Conservation (phyloP, 1,140 invertebrate species). For the Conus ventricosus region DNA sequence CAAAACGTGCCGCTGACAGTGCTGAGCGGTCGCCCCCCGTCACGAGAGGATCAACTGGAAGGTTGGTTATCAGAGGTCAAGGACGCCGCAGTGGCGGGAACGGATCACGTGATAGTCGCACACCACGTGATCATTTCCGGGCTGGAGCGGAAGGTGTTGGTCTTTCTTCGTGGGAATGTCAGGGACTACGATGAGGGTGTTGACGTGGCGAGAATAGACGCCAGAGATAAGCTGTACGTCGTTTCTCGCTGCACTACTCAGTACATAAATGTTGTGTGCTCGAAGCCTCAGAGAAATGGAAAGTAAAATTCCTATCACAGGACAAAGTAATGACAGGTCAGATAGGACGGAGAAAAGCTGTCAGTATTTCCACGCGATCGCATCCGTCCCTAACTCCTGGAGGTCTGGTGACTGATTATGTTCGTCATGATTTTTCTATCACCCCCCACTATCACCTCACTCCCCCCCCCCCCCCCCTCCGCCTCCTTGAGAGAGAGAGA, state of each 20-base stretch:
- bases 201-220: neutral
- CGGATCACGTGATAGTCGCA: neutral
- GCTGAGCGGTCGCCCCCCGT: neutral
- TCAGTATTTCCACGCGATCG: too few species aligned
- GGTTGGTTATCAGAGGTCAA: neutral
- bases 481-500: too few species aligned
- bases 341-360: too few species aligned
- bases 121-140: neutral
- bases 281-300: too few species aligned
- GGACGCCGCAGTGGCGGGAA: neutral
- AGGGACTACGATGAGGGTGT: neutral
- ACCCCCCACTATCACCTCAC: too few species aligned
- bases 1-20: neutral
- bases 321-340: too few species aligned
- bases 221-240: neutral
- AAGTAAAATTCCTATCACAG: too few species aligned
- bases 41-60: neutral
- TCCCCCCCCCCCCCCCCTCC: too few species aligned
- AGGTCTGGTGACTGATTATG: too few species aligned
- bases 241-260: neutral
- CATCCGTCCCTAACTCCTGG: too few species aligned
- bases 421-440: too few species aligned
- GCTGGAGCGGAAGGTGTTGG: constrained; percentile 4
- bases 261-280: neutral
- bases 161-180: neutral